Percentiles rank a stretch among this genome's conserved stretches.
These are phyloP conservation scores for Nycticebus coucang DNA, from an alignment of 2,113 vertebrate species.

Conservation along the genomic window DNA sequence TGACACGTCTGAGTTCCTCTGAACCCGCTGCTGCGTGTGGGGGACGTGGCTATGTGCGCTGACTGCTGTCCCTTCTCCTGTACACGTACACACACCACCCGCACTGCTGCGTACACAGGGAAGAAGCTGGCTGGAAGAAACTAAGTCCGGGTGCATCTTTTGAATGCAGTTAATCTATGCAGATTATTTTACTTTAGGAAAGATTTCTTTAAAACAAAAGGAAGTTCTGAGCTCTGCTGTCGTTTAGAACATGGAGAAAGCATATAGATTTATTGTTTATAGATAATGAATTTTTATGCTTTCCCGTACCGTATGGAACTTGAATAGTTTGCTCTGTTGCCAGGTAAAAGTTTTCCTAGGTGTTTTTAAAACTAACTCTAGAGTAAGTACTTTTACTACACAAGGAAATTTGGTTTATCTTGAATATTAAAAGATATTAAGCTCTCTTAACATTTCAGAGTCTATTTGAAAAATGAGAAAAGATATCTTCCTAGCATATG, in stretches of 20 bases:
- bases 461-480: conserved; percentile 31
- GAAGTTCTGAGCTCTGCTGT: background rate
- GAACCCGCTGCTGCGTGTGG: background rate
- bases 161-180: background rate
- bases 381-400: background rate
- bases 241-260: background rate
- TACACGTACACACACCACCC: background rate
- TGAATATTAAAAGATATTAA: conserved; percentile 49
- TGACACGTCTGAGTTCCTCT: background rate
- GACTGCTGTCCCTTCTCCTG: background rate
- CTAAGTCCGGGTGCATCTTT: background rate
- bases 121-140: background rate
- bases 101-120: background rate
- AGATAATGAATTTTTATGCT: background rate
- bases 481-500: conserved; percentile 4
- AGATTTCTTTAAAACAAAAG: conserved; percentile 16
- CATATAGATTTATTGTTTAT: background rate
- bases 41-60: background rate
- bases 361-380: conserved; percentile 20
- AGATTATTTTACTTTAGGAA: background rate
- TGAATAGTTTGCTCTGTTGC: conserved; percentile 9
- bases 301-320: background rate
- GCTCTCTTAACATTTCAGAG: background rate
- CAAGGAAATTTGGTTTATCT: background rate
- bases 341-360: background rate